phyloP scores from a whole-genome alignment of 2,888 invertebrate genomes.

The Trichogramma evanescens region DNA sequence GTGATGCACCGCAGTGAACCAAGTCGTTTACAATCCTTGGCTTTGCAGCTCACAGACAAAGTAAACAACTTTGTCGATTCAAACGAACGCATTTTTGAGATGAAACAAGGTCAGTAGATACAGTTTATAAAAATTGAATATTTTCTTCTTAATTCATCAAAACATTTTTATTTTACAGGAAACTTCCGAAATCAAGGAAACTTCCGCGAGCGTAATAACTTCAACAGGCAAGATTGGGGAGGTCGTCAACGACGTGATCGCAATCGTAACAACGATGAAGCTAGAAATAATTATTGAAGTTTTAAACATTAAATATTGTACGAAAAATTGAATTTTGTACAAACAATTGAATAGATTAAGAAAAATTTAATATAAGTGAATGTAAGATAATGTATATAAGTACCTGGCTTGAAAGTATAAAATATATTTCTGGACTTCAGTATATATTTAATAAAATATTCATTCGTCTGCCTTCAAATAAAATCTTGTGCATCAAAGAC shows the following conservation, averaged over 20 bases:
- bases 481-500: too few relatives aligned
- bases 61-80: conserved; percentile 92
- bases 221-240: conserved; percentile 54
- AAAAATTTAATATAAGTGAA: too few relatives aligned
- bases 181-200: conserved; percentile 67
- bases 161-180: conserved; percentile 34
- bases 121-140: too few relatives aligned
- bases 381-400: too few relatives aligned
- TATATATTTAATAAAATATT: too few relatives aligned
- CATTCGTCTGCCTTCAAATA: too few relatives aligned
- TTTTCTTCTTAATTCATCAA: background rate
- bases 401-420: too few relatives aligned
- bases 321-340: too few relatives aligned
- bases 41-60: conserved; percentile 91
- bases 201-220: conserved; percentile 54
- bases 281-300: conserved; percentile 13
- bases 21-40: conserved; percentile 90
- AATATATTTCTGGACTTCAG: too few relatives aligned
- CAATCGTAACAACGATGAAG: conserved; percentile 17
- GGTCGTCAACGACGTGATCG: conserved; percentile 47
- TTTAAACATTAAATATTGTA: too few relatives aligned
- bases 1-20: too few relatives aligned
- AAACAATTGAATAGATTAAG: too few relatives aligned
- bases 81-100: conserved; percentile 93
- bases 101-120: conserved; percentile 64